Evolutionary conservation across 2,113 vertebrate species (phyloP), one percentile per base, ranked within the genome.

Genomic region (Fulmarus glacialis): DNA sequence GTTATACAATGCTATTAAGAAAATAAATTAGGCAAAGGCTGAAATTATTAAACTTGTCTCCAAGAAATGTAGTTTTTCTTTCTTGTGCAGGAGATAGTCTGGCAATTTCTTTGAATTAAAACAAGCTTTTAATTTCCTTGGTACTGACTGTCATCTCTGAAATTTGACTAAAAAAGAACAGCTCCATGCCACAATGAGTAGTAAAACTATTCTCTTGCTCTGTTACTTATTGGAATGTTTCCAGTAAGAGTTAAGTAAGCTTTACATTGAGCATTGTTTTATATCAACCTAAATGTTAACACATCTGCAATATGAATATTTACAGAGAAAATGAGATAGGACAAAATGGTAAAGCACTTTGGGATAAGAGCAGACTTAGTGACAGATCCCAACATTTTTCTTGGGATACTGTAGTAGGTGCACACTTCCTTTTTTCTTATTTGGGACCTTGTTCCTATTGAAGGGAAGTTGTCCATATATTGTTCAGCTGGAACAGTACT

Each of bases 371-470:
- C 19, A 34, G 38, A 36, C 17, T 55, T 5, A 4, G 29, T 70
- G 63, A 24, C 9, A 30, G 45, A 40, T 71, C 30, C 45, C 66
- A 85, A 5, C 21, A 6, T 12, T 88, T 24, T n/a, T 58, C 15
- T 60, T 58, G 32, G 15, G 21, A 22, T 53, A 11, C 67, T 34
- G n/a, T 9, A 68, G 59, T 52, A 21, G 43, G 8, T 42, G 14
- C 32, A 43, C 0, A 0, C 36, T 92, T 75, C 12, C 29, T 55
- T 42, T 91, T 71, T 32, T 70, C 12, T 63, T 9, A 2, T 0
- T 2, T 72, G n/a, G 9, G 47, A 53, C 56, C 34, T 55, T 50
- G 17, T 50, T 79, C 38, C 29, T 77, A 0, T 32, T 63, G 53
- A 52, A 82, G 26, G 29, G 23, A 56, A 27, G 8, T 14, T 66